These are phyloP conservation scores for Galerucella nymphaeae DNA, from an alignment of 2,888 invertebrate species.

Conservation along the genomic window DNA sequence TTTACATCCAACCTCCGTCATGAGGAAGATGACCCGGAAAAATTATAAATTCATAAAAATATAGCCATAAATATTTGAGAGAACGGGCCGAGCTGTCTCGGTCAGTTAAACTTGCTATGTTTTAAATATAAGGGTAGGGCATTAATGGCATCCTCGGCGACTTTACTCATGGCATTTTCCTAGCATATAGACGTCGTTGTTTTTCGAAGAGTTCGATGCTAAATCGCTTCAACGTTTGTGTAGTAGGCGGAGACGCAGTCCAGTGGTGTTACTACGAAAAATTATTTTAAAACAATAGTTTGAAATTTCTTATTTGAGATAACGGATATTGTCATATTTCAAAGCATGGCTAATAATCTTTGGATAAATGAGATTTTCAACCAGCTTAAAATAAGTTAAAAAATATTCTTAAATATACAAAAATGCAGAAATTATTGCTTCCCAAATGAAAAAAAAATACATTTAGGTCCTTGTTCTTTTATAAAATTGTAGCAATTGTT, in stretches of 20 bases:
- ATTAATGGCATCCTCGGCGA: slow-evolving; percentile 35
- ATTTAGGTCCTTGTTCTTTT: no score
- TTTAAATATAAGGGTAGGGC: slow-evolving; percentile 47
- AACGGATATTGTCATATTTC: no score
- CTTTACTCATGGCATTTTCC: slow-evolving; percentile 38
- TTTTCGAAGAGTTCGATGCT: slow-evolving; percentile 26
- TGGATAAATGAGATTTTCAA: no score
- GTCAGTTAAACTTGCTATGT: slow-evolving; percentile 47
- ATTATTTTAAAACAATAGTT: no score
- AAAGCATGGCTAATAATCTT: no score
- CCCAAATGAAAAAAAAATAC: no score
- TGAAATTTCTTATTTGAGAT: no score
- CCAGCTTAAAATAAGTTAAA: no score
- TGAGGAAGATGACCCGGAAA: slow-evolving; percentile 41
- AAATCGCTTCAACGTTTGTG: slow-evolving; percentile 25
- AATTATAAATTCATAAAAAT: slow-evolving; percentile 48
- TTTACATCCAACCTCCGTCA: slow-evolving; percentile 28
- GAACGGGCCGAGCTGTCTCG: slow-evolving; percentile 45
- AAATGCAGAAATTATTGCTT: no score
- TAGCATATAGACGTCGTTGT: slow-evolving; percentile 35
- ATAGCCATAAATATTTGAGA: slow-evolving; percentile 47
- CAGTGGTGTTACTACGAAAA: slow-evolving; percentile 2
- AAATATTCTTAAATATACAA: no score
- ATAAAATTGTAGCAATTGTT: no score
- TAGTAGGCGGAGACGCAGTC: not conserved